Evolutionary conservation across 1,140 invertebrate genomes (phyloP), one percentile per base, ranked within the genome.

Genomic region (Lepidurus couesii): DNA sequence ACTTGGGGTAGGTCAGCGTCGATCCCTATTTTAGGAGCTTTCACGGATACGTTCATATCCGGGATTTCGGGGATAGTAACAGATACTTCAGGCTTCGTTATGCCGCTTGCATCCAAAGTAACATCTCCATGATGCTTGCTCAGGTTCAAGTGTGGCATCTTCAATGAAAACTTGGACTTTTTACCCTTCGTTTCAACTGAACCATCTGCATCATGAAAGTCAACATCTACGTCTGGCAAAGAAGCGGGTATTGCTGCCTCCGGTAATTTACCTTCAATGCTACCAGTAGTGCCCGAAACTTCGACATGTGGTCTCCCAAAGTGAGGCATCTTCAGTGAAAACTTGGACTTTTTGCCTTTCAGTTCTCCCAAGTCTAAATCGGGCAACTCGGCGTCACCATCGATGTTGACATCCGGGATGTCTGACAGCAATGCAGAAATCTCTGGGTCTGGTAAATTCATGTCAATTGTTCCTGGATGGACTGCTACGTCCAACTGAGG

Each of bases 311-410:
- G 74, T 16, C n/a, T 7, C 16, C 75, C 43, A 13, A 26, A 34
- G 11, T 78, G 11, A 1, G 77, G 77, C 77, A 78, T 78, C 13
- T 78, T 78, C 44, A 78, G 53, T 1, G 53, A 53, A 11, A 78
- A 42, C 44, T 78, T 78, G 1, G 34, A 65, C 13, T 53, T 53
- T n/a, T 78, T 78, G 34, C n/a, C 21, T 42, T 78, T 73, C 10
- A 34, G 42, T 44, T 78, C 74, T 42, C 44, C 77, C 26, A 42
- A 21, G 7, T 78, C 77, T 10, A 42, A 47, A 7, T 73, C 65
- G 16, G 26, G 42, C 13, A 21, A 11, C 47, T 53, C 77, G 4
- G 65, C 77, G 44, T 0, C 34, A 4, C 34, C 34, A 34, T 34
- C 34, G 4, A 34, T 34, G 34, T 34, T 34, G 4, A 34, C 34